A percentile compares a stretch with the other conserved stretches of the same genome.
Conservation (phyloP, 2,113 vertebrate genomes). For the Mustela nigripes region DNA sequence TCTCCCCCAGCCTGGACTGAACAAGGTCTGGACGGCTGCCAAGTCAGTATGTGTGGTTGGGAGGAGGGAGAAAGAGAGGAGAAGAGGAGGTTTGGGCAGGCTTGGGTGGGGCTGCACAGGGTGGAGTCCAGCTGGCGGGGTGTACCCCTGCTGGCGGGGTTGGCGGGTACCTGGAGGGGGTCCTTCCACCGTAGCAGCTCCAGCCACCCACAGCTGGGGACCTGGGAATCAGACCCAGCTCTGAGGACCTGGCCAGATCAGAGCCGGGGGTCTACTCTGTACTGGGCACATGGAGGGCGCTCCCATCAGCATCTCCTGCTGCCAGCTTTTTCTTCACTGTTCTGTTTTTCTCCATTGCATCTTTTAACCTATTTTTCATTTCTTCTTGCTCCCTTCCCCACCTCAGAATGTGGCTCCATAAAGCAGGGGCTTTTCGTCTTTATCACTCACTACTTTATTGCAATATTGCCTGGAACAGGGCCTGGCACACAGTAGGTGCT, state of each 20-base stretch:
- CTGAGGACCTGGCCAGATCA: neutral
- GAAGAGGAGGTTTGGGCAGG: neutral
- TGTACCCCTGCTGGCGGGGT: neutral
- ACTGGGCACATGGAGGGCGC: neutral
- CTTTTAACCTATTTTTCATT: neutral
- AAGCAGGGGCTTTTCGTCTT: neutral
- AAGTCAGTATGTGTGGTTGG: neutral
- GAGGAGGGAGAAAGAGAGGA: neutral
- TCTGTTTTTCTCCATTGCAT: neutral
- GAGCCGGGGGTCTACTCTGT: neutral
- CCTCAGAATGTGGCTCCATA: neutral
- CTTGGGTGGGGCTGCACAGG: neutral
- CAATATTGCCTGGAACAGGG: neutral
- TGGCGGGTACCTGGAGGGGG: neutral
- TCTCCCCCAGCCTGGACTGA: no score
- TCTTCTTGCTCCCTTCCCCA: neutral
- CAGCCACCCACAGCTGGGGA: no score
- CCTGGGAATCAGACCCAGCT: neutral
- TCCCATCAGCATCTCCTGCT: neutral
- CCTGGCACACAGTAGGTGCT: neutral
- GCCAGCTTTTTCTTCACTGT: neutral
- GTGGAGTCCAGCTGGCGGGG: neutral
- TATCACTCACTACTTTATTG: neutral
- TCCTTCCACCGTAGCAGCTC: neutral
- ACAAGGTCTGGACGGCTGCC: neutral